Evolutionary conservation across 2,797 vertebrate species (phyloP).

Genomic region (Hyperoplus lanceolatus): DNA sequence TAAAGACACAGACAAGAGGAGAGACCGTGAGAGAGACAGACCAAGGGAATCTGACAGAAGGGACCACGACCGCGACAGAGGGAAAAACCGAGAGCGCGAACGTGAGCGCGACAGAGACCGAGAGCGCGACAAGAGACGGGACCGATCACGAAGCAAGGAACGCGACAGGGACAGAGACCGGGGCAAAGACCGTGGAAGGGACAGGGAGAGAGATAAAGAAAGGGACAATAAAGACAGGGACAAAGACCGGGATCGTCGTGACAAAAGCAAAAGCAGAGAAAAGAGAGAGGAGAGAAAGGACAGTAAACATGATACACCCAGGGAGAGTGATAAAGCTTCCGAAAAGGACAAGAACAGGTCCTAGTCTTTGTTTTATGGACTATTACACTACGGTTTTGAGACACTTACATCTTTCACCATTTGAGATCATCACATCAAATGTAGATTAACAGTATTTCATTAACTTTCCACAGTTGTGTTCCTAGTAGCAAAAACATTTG

Average conservation of each 20-base stretch:
- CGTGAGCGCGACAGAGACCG: slow-evolving; percentile 67
- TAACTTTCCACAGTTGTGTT: slow-evolving; percentile 63
- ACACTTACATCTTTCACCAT: slow-evolving; percentile 40
- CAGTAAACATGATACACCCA: slow-evolving; percentile 85
- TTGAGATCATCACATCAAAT: slow-evolving; percentile 57
- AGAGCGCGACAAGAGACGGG: slow-evolving; percentile 49
- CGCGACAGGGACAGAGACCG: slow-evolving; percentile 46
- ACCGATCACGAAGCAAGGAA: too few relatives aligned
- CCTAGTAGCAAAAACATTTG: slow-evolving; percentile 49
- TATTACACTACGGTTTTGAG: slow-evolving; percentile 19
- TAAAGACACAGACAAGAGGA: slow-evolving; percentile 17
- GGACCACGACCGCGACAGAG: slow-evolving; percentile 53
- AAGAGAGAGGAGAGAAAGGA: slow-evolving; percentile 88
- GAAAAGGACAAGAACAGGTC: slow-evolving; percentile 77
- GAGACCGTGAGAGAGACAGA: background rate
- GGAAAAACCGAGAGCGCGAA: slow-evolving; percentile 57
- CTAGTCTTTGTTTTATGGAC: slow-evolving; percentile 63
- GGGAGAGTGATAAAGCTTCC: slow-evolving; percentile 81
- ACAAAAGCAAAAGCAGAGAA: slow-evolving; percentile 88
- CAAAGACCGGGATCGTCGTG: slow-evolving; percentile 86
- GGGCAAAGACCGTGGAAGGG: slow-evolving; percentile 59
- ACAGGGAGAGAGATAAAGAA: slow-evolving; percentile 50
- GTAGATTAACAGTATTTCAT: slow-evolving; percentile 66
- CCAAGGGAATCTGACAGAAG: background rate
- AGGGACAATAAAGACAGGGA: slow-evolving; percentile 66